phyloP scores from a whole-genome alignment of 1,140 invertebrate genomes.

The Myzus persicae region DNA sequence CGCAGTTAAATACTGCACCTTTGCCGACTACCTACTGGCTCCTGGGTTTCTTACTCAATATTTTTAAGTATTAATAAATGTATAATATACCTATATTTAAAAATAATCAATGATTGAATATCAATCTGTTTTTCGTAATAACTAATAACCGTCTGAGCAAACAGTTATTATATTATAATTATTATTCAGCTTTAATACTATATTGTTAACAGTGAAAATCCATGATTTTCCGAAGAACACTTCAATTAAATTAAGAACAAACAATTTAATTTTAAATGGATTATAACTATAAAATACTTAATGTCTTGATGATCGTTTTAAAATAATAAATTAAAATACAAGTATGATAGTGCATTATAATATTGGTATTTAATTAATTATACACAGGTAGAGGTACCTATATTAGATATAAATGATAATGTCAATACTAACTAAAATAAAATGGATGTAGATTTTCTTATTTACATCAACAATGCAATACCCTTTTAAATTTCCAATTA shows the following conservation, averaged over 20 bases:
- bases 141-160: background rate
- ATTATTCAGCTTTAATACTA: background rate
- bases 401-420: too few species aligned
- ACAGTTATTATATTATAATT: background rate
- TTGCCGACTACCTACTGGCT: background rate
- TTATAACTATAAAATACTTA: background rate
- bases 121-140: background rate
- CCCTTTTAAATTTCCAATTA: background rate
- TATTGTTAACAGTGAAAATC: background rate
- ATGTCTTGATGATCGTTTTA: background rate
- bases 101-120: background rate
- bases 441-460: background rate
- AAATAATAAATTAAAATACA: background rate
- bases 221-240: background rate
- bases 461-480: background rate
- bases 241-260: background rate
- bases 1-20: background rate
- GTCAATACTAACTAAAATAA: background rate
- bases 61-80: too few species aligned
- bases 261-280: background rate
- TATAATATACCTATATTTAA: too few species aligned
- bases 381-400: background rate
- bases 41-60: too few species aligned
- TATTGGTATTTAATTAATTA: background rate
- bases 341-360: background rate